These are phyloP conservation scores for Maniola jurtina DNA, from an alignment of 1,140 invertebrate species.

Conservation along the genomic window DNA sequence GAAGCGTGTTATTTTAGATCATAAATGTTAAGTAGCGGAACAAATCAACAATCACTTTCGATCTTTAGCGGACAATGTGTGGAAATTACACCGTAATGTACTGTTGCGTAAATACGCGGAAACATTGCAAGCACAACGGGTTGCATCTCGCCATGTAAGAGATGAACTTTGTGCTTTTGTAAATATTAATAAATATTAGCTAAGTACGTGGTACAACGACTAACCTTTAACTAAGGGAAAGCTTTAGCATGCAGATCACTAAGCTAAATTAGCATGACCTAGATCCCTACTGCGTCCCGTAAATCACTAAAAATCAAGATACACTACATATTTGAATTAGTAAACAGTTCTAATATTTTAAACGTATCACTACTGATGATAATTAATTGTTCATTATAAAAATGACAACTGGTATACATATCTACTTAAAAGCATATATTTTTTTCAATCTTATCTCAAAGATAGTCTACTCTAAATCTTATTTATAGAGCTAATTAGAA, in stretches of 20 bases:
- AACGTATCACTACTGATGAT: too few relatives aligned
- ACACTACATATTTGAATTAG: not conserved
- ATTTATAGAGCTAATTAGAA: not conserved
- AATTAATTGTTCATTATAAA: too few relatives aligned
- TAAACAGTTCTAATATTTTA: too few relatives aligned
- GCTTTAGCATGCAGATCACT: constrained; percentile 1
- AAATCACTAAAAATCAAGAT: not conserved
- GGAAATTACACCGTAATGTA: constrained; percentile 27
- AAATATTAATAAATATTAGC: constrained; percentile 8
- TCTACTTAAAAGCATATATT: too few relatives aligned
- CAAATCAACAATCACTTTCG: constrained; percentile 37
- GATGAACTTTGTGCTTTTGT: constrained; percentile 6
- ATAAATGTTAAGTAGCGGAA: constrained; percentile 48
- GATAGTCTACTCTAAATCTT: too few relatives aligned
- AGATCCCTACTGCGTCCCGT: not conserved
- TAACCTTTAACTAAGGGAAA: constrained; percentile 8
- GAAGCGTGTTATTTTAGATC: constrained; percentile 43
- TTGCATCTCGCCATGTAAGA: constrained; percentile 6
- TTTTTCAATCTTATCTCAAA: too few relatives aligned
- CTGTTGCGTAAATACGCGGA: constrained; percentile 19
- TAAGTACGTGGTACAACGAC: not conserved
- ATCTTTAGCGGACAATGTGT: constrained; percentile 31
- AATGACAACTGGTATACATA: too few relatives aligned
- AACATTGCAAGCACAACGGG: constrained; percentile 5
- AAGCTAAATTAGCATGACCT: not conserved